Percentiles rank a stretch among this genome's conserved stretches.
phyloP scores from a whole-genome alignment of 2,113 vertebrate genomes.

The Alethe castanea region DNA sequence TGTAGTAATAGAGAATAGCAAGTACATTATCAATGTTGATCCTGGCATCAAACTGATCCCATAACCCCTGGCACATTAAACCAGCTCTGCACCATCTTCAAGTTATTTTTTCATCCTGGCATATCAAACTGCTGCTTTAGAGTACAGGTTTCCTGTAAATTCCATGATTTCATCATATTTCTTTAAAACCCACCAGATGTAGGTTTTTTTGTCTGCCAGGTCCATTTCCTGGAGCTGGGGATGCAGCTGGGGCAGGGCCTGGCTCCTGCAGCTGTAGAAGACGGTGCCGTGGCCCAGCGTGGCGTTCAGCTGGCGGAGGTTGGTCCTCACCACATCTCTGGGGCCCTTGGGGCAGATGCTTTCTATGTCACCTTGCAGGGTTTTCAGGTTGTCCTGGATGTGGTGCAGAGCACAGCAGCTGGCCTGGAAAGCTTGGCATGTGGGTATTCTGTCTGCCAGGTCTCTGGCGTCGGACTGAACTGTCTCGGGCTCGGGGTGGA shows the following conservation, averaged over 20 bases:
- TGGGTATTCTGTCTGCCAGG: fast-evolving
- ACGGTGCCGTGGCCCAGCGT: fast-evolving
- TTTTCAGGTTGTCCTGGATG: fast-evolving
- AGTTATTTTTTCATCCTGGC: not conserved
- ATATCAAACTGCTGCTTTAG: fast-evolving
- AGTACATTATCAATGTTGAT: not conserved
- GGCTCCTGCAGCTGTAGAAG: not conserved
- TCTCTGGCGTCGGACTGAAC: fast-evolving
- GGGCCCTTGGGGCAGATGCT: fast-evolving
- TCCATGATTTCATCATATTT: not conserved
- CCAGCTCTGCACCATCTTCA: not conserved
- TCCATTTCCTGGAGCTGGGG: fast-evolving
- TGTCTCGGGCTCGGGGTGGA: fast-evolving
- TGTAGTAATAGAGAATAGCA: not conserved
- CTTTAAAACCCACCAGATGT: not conserved
- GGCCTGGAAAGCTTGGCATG: not conserved
- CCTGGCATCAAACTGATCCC: not conserved
- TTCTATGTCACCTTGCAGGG: fast-evolving
- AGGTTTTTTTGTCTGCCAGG: fast-evolving
- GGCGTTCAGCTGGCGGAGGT: not conserved
- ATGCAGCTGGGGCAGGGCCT: fast-evolving
- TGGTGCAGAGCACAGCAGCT: not conserved
- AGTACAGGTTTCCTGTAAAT: fast-evolving
- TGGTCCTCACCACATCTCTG: fast-evolving
- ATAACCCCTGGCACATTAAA: not conserved